A percentile compares a stretch with the other conserved stretches of the same genome.
These are phyloP conservation scores for Sipha maydis DNA, from an alignment of 2,888 invertebrate species.

Conservation along the genomic window DNA sequence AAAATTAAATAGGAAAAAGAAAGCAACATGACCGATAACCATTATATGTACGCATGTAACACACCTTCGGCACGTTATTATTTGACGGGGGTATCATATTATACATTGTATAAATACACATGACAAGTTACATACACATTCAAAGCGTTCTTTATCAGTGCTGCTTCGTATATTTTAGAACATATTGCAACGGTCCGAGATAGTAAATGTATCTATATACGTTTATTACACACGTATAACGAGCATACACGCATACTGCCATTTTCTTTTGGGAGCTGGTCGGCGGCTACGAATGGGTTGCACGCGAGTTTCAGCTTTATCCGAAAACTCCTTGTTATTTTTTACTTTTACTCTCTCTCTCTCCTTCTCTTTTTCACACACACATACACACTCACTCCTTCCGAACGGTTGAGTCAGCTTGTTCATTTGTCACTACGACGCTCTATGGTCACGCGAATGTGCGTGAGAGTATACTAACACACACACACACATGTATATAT, in stretches of 20 bases:
- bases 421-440: conserved; percentile 54
- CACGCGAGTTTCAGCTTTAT: conserved; percentile 14
- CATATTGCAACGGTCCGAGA: conserved; percentile 8
- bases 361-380: not conserved
- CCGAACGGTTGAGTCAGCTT: conserved; percentile 41
- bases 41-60: too few relatives aligned
- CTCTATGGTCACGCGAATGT: conserved; percentile 42
- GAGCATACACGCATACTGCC: not conserved
- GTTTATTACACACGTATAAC: too few relatives aligned
- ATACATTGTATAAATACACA: not conserved
- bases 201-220: not conserved
- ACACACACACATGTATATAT: too few relatives aligned
- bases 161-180: not conserved
- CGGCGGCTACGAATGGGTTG: not conserved
- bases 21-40: too few relatives aligned
- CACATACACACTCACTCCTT: not conserved
- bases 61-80: not conserved
- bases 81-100: too few relatives aligned
- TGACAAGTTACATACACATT: too few relatives aligned
- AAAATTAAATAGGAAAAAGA: too few relatives aligned
- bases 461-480: conserved; percentile 2
- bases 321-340: not conserved
- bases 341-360: not conserved
- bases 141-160: not conserved
- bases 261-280: not conserved